Evolutionary conservation across 2,888 invertebrate species (phyloP).

Genomic region (Monoplex corrugatus): DNA sequence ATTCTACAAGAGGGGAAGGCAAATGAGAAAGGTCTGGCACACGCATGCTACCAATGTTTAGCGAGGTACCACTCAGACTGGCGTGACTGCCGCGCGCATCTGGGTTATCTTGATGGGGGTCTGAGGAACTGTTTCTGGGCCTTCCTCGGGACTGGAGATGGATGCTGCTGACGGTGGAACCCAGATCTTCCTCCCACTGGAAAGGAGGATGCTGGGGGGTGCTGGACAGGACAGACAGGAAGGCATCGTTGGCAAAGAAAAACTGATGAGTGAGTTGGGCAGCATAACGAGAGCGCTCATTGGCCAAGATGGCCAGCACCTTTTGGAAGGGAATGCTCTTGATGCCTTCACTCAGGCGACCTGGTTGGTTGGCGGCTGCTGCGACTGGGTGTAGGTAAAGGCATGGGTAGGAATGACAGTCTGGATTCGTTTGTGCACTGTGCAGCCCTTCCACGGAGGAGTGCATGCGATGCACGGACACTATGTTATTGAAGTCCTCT

Average conservation of each 20-base stretch:
- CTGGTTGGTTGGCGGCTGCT: slow-evolving; percentile 58
- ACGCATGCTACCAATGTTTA: slow-evolving; percentile 70
- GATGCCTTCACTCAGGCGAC: slow-evolving; percentile 65
- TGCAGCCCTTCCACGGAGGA: slow-evolving; percentile 40
- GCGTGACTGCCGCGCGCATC: slow-evolving; percentile 72
- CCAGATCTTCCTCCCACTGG: slow-evolving; percentile 67
- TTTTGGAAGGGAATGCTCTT: slow-evolving; percentile 75
- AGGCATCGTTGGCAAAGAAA: slow-evolving; percentile 76
- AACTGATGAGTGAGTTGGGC: slow-evolving; percentile 77
- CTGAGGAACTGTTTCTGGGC: slow-evolving; percentile 50
- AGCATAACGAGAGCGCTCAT: slow-evolving; percentile 78
- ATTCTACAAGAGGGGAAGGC: slow-evolving; percentile 76
- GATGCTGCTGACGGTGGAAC: slow-evolving; percentile 52
- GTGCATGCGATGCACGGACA: slow-evolving; percentile 64
- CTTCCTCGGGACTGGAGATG: slow-evolving; percentile 50
- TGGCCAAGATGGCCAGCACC: slow-evolving; percentile 76
- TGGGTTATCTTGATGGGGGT: slow-evolving; percentile 67
- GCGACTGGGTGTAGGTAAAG: slow-evolving; percentile 48
- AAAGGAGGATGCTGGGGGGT: slow-evolving; percentile 68
- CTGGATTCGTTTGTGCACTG: slow-evolving; percentile 1
- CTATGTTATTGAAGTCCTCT: slow-evolving; percentile 80
- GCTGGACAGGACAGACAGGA: slow-evolving; percentile 67
- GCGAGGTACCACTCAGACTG: slow-evolving; percentile 73
- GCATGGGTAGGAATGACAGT: slow-evolving; percentile 30
- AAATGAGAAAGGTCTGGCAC: slow-evolving; percentile 77